Conservation (phyloP, 2,797 vertebrate species). For the Emydoidea blandingii region DNA sequence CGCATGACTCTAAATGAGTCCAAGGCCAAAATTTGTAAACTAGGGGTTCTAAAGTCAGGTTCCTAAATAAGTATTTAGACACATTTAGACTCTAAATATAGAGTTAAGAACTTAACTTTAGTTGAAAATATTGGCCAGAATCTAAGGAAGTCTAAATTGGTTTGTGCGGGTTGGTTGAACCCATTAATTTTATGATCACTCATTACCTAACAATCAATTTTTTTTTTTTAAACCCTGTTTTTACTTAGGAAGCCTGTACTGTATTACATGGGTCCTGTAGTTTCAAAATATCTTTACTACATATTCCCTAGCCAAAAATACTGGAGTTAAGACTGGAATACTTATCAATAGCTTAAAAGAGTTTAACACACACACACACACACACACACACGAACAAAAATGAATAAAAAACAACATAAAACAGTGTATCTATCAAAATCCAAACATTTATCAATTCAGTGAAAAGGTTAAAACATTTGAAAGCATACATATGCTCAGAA, state of each 20-base stretch:
- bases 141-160: background rate
- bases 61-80: background rate
- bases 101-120: background rate
- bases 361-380: background rate
- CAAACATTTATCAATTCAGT: constrained; percentile 6
- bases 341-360: background rate
- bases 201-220: background rate
- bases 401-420: background rate
- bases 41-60: background rate
- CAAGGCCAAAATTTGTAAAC: background rate
- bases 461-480: background rate
- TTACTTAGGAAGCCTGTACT: background rate
- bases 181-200: background rate
- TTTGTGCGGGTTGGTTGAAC: background rate
- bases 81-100: background rate
- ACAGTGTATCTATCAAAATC: background rate
- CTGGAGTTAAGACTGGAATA: background rate
- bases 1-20: background rate
- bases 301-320: constrained; percentile 3
- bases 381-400: background rate
- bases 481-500: constrained; percentile 12
- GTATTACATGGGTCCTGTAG: background rate
- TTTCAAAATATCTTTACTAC: background rate
- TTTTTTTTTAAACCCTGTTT: background rate
- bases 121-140: background rate